Evolutionary conservation across 2,113 vertebrate genomes (phyloP).

Genomic region (Poicephalus gulielmi): DNA sequence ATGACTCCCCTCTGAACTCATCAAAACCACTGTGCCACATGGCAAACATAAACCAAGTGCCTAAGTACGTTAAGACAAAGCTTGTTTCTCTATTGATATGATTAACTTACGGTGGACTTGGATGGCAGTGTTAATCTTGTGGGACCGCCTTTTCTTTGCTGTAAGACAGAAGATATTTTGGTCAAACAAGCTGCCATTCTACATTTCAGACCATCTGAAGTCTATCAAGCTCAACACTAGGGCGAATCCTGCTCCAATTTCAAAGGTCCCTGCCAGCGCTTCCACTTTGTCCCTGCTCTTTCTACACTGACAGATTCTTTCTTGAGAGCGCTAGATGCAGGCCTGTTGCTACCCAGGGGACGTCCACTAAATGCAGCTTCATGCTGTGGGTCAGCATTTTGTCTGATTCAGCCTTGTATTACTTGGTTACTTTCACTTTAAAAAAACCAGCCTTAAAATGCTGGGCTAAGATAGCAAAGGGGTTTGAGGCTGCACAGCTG

Average conservation of each 20-base stretch:
- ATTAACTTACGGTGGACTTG: constrained; percentile 94
- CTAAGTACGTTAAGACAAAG: constrained; percentile 30
- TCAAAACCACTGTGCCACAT: constrained; percentile 4
- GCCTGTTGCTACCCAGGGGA: not conserved
- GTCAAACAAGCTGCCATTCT: not conserved
- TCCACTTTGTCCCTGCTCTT: not conserved
- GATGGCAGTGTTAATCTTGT: constrained; percentile 96
- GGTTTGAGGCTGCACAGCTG: accelerated
- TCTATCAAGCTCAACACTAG: not conserved
- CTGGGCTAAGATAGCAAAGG: not conserved
- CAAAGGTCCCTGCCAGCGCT: not conserved
- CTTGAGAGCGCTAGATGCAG: not conserved
- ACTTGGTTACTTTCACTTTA: not conserved
- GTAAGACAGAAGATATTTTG: constrained; percentile 45
- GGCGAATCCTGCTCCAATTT: not conserved
- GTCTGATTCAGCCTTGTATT: not conserved
- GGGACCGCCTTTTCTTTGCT: constrained; percentile 99
- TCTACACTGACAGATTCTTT: not conserved
- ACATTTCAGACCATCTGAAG: not conserved
- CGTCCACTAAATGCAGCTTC: not conserved
- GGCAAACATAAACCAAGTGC: not conserved
- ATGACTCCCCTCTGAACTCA: not conserved
- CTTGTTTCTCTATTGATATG: not conserved
- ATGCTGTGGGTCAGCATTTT: not conserved
- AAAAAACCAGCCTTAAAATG: not conserved